Evolutionary conservation across 2,797 vertebrate species (phyloP).

Genomic region (Sebastes cheni): DNA sequence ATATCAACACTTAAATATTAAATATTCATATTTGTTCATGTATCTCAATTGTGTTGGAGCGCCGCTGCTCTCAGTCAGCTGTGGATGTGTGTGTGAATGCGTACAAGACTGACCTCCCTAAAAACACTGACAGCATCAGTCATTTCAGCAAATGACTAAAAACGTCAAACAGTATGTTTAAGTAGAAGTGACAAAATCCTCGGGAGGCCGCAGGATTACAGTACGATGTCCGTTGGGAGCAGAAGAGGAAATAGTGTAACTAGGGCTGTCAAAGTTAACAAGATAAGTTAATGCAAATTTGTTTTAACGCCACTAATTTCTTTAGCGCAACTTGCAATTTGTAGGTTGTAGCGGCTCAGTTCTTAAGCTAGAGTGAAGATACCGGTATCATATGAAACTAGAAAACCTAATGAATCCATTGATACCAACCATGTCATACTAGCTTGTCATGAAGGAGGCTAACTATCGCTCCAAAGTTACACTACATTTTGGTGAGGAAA

Average conservation of each 20-base stretch:
- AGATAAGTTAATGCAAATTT: no score
- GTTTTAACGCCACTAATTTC: no score
- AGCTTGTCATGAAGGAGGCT: no score
- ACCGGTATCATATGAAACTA: no score
- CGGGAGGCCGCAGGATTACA: not conserved
- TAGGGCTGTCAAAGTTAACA: no score
- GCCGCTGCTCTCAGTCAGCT: constrained; percentile 2
- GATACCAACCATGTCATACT: no score
- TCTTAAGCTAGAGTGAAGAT: no score
- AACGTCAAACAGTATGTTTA: not conserved
- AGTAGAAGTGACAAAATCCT: not conserved
- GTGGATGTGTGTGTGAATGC: not conserved
- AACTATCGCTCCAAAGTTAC: no score
- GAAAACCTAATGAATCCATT: no score
- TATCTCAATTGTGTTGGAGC: constrained; percentile 38
- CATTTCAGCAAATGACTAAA: not conserved
- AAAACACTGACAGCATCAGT: not conserved
- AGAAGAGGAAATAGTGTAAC: not conserved
- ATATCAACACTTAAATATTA: constrained; percentile 78
- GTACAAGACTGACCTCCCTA: not conserved
- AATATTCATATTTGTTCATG: constrained; percentile 79
- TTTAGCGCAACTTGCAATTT: no score
- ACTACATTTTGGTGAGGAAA: no score
- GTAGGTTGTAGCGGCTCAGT: no score
- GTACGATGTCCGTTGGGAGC: not conserved